Evolutionary conservation across 1,140 invertebrate species (phyloP), one percentile per base, ranked within the genome.

Genomic region (Papilio xuthus): DNA sequence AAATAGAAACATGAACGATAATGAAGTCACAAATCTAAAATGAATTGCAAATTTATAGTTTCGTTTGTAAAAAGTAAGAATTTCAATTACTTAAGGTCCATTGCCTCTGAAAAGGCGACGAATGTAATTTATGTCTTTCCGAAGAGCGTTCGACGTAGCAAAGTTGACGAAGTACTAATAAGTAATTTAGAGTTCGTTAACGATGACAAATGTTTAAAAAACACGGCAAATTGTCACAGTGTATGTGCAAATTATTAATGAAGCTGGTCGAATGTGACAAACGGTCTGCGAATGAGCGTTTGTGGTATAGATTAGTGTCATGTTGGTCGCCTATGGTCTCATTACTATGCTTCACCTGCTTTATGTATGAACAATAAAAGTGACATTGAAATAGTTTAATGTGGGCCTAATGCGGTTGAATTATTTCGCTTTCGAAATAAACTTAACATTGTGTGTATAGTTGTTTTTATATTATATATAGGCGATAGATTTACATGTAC

Each of bases 151-250:
- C 44, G 82, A 87, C 85, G 84, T 80, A 56, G 79, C 78, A 80
- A 85, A 80, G 81, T 82, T 78, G 79, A 82, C 84, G 81, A 84
- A 82, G 84, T 56, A 80, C 79, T 81, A 80, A 44, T 72, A 80
- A 85, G 82, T 82, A 86, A 88, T 87, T 86, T 81, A 71, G 71
- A 82, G 79, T 88, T 81, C 82, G 82, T 86, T 91, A 90, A 89
- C 82, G 82, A 87, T 91, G 88, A 92, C 88, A 89, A 91, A 90
- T 89, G 86, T 84, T 81, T 85, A 86, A 92, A 90, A 89, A 88
- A 86, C 88, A 81, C 81, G 80, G 78, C 83, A 86, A 93, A 91
- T 89, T 90, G 85, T 82, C 84, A 81, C 23, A 79, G 80, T 87
- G 79, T 88, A 89, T 74, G 87, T 83, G 88, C 81, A 86, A 90